Conservation (phyloP, 2,113 vertebrate genomes). For the Girardinichthys multiradiatus region DNA sequence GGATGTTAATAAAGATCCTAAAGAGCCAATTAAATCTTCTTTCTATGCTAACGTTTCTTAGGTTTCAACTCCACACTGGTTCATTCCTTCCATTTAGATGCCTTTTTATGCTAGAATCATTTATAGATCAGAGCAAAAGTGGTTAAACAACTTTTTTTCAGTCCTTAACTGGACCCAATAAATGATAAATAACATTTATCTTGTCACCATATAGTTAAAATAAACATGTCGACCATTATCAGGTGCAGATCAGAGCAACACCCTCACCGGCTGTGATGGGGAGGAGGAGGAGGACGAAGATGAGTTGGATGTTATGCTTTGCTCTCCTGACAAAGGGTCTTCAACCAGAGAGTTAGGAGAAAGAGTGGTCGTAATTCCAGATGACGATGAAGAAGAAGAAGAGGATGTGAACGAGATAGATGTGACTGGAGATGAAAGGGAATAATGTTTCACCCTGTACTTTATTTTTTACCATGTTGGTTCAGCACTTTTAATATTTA, state of each 20-base stretch:
- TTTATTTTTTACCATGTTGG: neutral
- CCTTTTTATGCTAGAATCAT: too few relatives aligned
- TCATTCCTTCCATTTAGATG: too few relatives aligned
- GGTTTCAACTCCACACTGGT: too few relatives aligned
- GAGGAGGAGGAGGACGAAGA: conserved; percentile 59
- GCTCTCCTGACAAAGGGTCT: conserved; percentile 37
- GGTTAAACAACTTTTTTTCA: too few relatives aligned
- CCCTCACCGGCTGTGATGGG: conserved; percentile 5
- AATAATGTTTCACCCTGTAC: conserved; percentile 17
- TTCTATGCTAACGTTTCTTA: too few relatives aligned
- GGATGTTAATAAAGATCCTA: too few relatives aligned
- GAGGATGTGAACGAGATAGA: conserved; percentile 55
- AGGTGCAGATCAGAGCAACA: neutral
- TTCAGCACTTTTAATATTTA: neutral
- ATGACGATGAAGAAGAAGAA: conserved; percentile 58
- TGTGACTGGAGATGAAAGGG: conserved; percentile 70
- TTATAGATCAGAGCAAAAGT: too few relatives aligned
- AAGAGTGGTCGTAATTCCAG: conserved; percentile 4
- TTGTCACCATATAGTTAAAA: too few relatives aligned
- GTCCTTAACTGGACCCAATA: too few relatives aligned
- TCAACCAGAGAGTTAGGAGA: neutral
- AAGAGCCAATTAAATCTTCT: too few relatives aligned
- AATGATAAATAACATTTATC: too few relatives aligned
- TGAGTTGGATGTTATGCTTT: conserved; percentile 70
- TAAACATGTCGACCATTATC: neutral